These are phyloP conservation scores for Cyanocitta stelleri DNA, from an alignment of 2,113 vertebrate genomes.

Conservation along the genomic window DNA sequence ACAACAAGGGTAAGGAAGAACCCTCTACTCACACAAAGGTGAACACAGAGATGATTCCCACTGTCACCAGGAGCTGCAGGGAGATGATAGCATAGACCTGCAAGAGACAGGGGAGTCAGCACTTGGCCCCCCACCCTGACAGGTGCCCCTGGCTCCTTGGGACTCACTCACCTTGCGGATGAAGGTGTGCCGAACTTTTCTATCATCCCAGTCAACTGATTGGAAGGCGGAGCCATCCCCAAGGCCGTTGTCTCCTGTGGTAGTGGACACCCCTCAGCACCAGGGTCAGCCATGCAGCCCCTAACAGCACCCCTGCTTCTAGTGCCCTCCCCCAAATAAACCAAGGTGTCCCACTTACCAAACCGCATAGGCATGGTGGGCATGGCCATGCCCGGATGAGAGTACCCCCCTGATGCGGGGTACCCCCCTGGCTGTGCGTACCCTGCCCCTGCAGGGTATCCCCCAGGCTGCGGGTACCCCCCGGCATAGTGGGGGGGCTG, in stretches of 20 bases:
- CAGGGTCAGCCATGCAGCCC: neutral
- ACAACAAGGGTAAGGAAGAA: neutral
- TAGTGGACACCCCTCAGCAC: neutral
- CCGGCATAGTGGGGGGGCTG: slow-evolving; percentile 45
- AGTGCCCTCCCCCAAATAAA: neutral
- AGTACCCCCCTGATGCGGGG: slow-evolving; percentile 1
- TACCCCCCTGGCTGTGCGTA: slow-evolving; percentile 36
- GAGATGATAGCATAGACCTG: slow-evolving; percentile 92
- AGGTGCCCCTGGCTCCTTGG: fast-evolving
- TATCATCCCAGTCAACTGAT: slow-evolving; percentile 74
- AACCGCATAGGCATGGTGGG: slow-evolving; percentile 78
- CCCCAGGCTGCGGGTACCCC: slow-evolving; percentile 65
- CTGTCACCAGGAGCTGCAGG: slow-evolving; percentile 82
- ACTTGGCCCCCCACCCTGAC: fast-evolving
- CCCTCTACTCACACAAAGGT: slow-evolving; percentile 74
- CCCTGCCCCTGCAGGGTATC: slow-evolving; percentile 31
- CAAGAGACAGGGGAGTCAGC: neutral
- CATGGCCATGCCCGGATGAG: slow-evolving; percentile 55
- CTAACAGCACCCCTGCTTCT: neutral
- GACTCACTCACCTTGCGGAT: slow-evolving; percentile 86
- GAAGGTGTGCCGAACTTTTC: slow-evolving; percentile 83
- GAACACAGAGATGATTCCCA: slow-evolving; percentile 84
- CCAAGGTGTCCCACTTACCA: slow-evolving; percentile 66
- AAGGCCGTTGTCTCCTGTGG: neutral
- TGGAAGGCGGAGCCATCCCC: slow-evolving; percentile 74